Evolutionary conservation across 2,797 vertebrate genomes (phyloP), one percentile per base, ranked within the genome.

Genomic region (Esox lucius): DNA sequence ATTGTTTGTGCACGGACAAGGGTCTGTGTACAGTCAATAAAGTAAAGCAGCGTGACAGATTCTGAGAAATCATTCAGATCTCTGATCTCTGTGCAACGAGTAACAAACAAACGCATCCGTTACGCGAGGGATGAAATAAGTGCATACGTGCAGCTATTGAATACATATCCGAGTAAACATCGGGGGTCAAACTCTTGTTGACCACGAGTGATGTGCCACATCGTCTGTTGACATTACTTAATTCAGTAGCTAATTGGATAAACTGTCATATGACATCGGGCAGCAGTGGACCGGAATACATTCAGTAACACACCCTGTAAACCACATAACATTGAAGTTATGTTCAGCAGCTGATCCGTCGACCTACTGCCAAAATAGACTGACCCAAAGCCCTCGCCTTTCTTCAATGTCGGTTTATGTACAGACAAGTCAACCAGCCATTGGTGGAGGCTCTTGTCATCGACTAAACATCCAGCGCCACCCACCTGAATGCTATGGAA

Each of bases 401-500:
- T 0, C 68, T 64, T 6, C n/a, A 24, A 73, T 49, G 4, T 73
- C 2, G 87, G 42, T 11, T 46, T 91, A 0, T 4, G 42, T 46
- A 13, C 11, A 46, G 42, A 11, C 2, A 64, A 17, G 31, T 0
- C 6, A 5, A 4, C 8, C 70, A 4, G 0, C 13, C 1, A 91
- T 88, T 89, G 88, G 92, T 16, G 64, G 4, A n/a, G 4, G 1
- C 0, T 2, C 5, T 16, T 39, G 9, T 88, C 88, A 73, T n/a
- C 85, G 80, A 33, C 8, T 19, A 7, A 3, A 1, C 67, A 31
- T 53, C 26, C 77, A 78, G 83, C 65, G 61, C 74, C 24, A 88
- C 91, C 78, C 82, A 95, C 93, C 94, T 92, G 92, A 90, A 87
- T 92, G 78, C 71, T 83, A 53, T 79, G 81, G 77, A 77, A 79